Conservation (phyloP, 2,888 invertebrate species). For the Yponomeuta cagnagella region DNA sequence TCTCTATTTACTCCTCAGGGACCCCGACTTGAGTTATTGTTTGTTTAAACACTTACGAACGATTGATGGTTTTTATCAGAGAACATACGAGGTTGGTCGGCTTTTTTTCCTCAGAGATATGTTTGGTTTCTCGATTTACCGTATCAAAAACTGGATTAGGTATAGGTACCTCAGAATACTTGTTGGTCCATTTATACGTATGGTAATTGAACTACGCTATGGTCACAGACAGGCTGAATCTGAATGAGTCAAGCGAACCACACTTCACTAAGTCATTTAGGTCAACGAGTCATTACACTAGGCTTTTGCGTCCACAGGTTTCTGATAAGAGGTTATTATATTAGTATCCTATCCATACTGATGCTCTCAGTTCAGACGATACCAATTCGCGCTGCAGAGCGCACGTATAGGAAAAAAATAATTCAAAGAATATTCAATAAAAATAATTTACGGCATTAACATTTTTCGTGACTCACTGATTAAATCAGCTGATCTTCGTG, state of each 20-base stretch:
- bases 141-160: no score
- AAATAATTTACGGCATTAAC: not conserved
- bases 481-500: conserved; percentile 36
- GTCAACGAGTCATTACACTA: conserved; percentile 19
- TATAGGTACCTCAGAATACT: no score
- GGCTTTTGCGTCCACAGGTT: conserved; percentile 27
- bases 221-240: not conserved
- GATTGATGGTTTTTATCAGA: no score
- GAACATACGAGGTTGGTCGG: no score
- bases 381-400: conserved; percentile 34
- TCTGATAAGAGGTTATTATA: conserved; percentile 57
- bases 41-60: no score
- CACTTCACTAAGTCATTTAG: not conserved
- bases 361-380: conserved; percentile 36
- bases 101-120: no score
- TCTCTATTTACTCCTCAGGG: no score
- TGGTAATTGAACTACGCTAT: no score
- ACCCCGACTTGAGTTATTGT: no score
- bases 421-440: not conserved
- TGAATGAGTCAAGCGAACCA: not conserved
- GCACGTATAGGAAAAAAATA: conserved; percentile 39
- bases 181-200: no score
- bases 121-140: no score
- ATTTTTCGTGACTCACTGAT: conserved; percentile 1
- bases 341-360: conserved; percentile 25